These are phyloP conservation scores for Nycticryphes semicollaris DNA, from an alignment of 2,113 vertebrate species.

Conservation along the genomic window DNA sequence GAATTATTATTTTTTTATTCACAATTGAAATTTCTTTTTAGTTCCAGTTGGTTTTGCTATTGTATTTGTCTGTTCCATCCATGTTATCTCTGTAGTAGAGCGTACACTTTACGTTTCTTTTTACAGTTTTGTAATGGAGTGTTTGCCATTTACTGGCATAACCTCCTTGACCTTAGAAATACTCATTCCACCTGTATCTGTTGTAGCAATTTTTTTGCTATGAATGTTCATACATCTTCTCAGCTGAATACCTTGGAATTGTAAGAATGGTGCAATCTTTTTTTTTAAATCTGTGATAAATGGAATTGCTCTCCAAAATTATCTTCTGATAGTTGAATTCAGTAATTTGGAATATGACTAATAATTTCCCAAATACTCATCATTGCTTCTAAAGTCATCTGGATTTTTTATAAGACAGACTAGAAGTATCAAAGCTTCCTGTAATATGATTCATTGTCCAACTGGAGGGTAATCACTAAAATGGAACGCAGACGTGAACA, in stretches of 20 bases:
- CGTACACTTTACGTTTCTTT: background rate
- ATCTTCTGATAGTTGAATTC: background rate
- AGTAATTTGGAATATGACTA: constrained; percentile 25
- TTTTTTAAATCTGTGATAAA: background rate
- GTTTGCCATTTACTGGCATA: background rate
- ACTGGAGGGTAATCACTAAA: constrained; percentile 17
- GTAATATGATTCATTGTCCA: constrained; percentile 42
- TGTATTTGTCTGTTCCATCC: background rate
- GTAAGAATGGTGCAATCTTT: background rate
- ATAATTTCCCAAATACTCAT: constrained; percentile 26
- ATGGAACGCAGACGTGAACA: constrained; percentile 36
- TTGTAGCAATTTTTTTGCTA: background rate
- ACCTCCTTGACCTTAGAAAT: background rate
- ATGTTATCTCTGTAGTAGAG: background rate
- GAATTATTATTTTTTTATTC: background rate
- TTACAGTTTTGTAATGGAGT: background rate
- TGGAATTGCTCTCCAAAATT: background rate
- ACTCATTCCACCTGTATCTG: background rate
- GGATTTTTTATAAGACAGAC: constrained; percentile 44
- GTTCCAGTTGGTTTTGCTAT: background rate
- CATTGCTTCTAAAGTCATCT: constrained; percentile 23
- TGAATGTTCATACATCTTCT: background rate
- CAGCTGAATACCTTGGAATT: background rate
- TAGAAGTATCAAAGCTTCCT: constrained; percentile 8
- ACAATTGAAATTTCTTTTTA: background rate